Base-by-base conservation (phyloP, 2,888 invertebrate species). In the Agrochola circellaris region DNA sequence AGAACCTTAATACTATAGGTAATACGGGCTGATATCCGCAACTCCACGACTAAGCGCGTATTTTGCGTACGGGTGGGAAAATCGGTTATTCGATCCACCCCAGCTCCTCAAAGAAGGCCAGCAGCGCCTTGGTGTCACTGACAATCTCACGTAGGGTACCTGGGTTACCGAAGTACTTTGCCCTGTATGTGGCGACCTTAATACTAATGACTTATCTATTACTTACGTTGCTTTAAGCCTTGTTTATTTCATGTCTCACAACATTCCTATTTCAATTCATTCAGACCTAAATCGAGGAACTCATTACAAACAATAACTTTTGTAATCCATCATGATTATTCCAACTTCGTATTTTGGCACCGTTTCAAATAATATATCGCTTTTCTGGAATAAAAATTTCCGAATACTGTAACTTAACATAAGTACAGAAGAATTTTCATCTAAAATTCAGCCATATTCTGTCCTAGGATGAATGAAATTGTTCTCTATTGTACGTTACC, bases 301-400 rank as follows among this genome's bases (percentile, higher is more conserved):
- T 87, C 85, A 77, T 85, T 86, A 72, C 66, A 71, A 38, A 69
- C 58, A 72, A 69, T 71, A 77, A 77, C 60, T 81, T 87, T 51
- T 56, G 76, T 70, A 85, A 87, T 87, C 77, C 38, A 73, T 87
- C 86, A 85, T 81, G 69, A 83, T 87, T 83, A 87, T 70, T 38
- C 34, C 66, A 61, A 75, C 65, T 79, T 75, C 73, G 62, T 69
- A 70, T 75, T 75, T 85, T 87, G 87, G 87, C 87, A 79, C n/a
- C 58, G 72, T 65, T 83, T 85, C 85, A 87, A 85, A 75, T 68
- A 77, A 77, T 73, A 73, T 62, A 77, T 75, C 54, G 34, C 34
- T 72, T 66, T 74, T 69, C 60, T 17, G 23, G 83, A 82, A 82
- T 76, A 66, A 34, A 60, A 60, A 65, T 58, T 34, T 6, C 30